Evolutionary conservation across 2,797 vertebrate species (phyloP).

Genomic region (Sebastolobus altivelis): DNA sequence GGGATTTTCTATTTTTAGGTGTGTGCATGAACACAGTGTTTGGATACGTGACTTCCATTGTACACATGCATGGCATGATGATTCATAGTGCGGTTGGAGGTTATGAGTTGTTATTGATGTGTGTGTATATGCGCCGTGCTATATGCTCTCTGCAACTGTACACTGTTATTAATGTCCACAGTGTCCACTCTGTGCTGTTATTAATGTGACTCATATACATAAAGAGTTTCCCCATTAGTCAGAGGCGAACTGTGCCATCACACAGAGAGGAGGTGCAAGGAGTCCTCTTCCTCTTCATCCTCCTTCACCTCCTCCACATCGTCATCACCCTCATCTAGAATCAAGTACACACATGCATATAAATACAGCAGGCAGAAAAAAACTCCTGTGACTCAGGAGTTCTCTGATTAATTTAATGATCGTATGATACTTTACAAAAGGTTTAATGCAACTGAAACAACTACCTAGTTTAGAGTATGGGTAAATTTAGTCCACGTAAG

Average conservation of each 20-base stretch:
- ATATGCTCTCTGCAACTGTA: conserved; percentile 61
- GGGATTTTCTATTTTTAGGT: conserved; percentile 51
- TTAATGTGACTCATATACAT: conserved; percentile 86
- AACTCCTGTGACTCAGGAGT: not conserved
- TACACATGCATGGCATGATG: conserved; percentile 43
- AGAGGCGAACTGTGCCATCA: conserved; percentile 75
- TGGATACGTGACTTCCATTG: conserved; percentile 38
- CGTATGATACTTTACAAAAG: not conserved
- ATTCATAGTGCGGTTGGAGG: conserved; percentile 61
- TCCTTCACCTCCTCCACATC: conserved; percentile 14
- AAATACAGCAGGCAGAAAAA: not conserved
- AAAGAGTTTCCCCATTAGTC: conserved; percentile 84
- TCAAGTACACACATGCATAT: not conserved
- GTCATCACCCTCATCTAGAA: not conserved
- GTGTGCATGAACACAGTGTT: conserved; percentile 30
- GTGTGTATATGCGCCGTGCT: conserved; percentile 51
- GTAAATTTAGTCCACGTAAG: not conserved
- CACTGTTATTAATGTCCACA: conserved; percentile 76
- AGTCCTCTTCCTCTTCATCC: conserved; percentile 32
- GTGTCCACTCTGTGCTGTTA: conserved; percentile 76
- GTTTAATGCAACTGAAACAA: not conserved
- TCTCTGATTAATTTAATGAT: not conserved
- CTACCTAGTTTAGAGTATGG: not conserved
- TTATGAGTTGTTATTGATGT: conserved; percentile 77
- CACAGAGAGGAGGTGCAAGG: conserved; percentile 59